phyloP scores from a whole-genome alignment of 2,797 vertebrate genomes.

The Benthosema pterotum region DNA sequence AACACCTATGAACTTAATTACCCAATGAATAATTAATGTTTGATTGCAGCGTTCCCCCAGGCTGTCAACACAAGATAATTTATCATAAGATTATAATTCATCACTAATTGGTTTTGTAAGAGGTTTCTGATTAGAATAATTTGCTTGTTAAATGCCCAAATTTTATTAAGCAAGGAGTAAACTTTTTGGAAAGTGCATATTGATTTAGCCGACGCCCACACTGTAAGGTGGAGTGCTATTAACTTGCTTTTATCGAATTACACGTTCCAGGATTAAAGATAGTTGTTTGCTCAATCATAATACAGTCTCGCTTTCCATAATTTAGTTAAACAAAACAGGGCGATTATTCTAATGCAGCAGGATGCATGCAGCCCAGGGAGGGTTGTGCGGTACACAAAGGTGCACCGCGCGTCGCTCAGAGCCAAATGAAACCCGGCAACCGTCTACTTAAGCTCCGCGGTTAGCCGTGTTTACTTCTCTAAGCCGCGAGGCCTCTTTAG shows the following conservation, averaged over 20 bases:
- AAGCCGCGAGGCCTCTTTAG: constrained; percentile 62
- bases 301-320: constrained; percentile 65
- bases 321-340: constrained; percentile 75
- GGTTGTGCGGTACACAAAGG: constrained; percentile 30
- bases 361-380: constrained; percentile 53
- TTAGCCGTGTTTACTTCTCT: constrained; percentile 65
- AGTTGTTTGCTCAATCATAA: constrained; percentile 72
- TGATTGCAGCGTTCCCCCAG: constrained; percentile 80
- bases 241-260: constrained; percentile 65
- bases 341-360: constrained; percentile 71
- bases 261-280: constrained; percentile 71
- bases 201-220: constrained; percentile 55
- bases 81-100: constrained; percentile 87
- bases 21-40: constrained; percentile 86
- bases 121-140: constrained; percentile 84
- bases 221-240: constrained; percentile 24
- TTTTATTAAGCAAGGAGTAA: constrained; percentile 76
- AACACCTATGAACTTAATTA: constrained; percentile 86
- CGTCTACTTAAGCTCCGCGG: constrained; percentile 63
- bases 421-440: constrained; percentile 49
- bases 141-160: constrained; percentile 83
- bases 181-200: constrained; percentile 61
- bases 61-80: constrained; percentile 85
- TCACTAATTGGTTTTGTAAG: constrained; percentile 85
- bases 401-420: constrained; percentile 41